Conservation (phyloP, 2,113 vertebrate species). For the Xenopus borealis region DNA sequence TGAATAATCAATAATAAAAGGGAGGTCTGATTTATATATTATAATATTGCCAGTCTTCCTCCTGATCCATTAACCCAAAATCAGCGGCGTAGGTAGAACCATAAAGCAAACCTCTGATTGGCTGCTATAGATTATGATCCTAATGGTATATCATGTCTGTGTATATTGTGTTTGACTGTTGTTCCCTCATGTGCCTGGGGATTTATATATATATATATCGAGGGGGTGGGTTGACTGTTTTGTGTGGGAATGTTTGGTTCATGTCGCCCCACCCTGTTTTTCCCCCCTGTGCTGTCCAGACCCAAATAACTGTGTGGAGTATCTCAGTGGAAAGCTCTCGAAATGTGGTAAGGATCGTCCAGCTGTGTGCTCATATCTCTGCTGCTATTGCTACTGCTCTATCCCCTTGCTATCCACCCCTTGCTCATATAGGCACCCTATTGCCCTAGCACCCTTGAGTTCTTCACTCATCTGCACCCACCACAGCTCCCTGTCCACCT, state of each 20-base stretch:
- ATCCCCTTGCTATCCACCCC: slow-evolving; percentile 44
- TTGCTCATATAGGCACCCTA: slow-evolving; percentile 6
- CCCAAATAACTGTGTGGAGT: slow-evolving; percentile 81
- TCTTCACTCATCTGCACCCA: neutral
- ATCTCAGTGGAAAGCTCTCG: slow-evolving; percentile 86
- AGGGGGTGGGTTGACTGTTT: slow-evolving; percentile 52
- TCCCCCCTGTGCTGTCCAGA: slow-evolving; percentile 75
- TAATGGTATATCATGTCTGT: neutral
- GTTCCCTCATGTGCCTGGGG: neutral
- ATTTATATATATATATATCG: neutral
- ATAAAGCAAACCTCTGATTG: too few species aligned
- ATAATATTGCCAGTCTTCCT: too few species aligned
- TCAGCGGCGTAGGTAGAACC: too few species aligned
- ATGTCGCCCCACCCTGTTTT: slow-evolving; percentile 63
- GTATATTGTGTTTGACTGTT: neutral
- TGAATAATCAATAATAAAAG: too few species aligned
- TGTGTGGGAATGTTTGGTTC: slow-evolving; percentile 52
- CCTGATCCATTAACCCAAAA: too few species aligned
- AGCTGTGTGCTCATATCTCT: slow-evolving; percentile 32
- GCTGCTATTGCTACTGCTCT: slow-evolving; percentile 40
- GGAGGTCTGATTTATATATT: too few species aligned
- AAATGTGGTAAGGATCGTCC: slow-evolving; percentile 86
- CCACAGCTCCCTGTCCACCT: neutral
- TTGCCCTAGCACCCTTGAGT: slow-evolving; percentile 9
- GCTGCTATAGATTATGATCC: too few species aligned